Percentiles rank a stretch among this genome's conserved stretches.
These are phyloP conservation scores for Proterorhinus semilunaris DNA, from an alignment of 2,113 vertebrate species.

Conservation along the genomic window DNA sequence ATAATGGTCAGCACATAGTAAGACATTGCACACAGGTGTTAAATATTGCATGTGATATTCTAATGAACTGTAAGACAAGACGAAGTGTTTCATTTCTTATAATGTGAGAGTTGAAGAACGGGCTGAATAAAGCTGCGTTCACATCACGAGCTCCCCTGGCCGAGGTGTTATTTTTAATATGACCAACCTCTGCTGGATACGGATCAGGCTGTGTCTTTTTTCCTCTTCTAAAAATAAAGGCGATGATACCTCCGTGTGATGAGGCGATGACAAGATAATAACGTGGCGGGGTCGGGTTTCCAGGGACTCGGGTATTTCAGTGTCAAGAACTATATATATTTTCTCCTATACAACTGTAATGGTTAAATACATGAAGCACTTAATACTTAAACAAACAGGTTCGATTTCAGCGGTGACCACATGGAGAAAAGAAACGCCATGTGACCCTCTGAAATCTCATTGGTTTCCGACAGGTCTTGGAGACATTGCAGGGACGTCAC, in stretches of 20 bases:
- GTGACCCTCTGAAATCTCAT: no score
- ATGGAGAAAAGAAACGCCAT: no score
- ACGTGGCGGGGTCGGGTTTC: slow-evolving; percentile 40
- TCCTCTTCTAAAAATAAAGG: slow-evolving; percentile 35
- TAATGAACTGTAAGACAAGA: not conserved
- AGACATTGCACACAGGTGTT: not conserved
- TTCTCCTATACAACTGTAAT: not conserved
- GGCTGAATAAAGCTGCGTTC: not conserved
- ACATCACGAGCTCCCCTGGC: not conserved
- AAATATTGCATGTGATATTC: not conserved
- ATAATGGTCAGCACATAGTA: not conserved
- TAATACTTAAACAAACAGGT: no score
- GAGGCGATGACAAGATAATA: slow-evolving; percentile 59
- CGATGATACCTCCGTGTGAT: slow-evolving; percentile 35
- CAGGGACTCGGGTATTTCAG: slow-evolving; percentile 36
- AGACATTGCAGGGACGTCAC: no score
- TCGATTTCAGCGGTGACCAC: no score
- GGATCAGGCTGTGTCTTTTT: not conserved
- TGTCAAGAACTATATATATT: slow-evolving; percentile 36
- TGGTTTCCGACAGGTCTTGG: no score
- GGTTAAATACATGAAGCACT: no score
- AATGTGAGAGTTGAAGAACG: not conserved
- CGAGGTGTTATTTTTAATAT: slow-evolving; percentile 10
- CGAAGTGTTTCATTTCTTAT: not conserved
- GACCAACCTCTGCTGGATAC: not conserved